Evolutionary conservation across 2,113 vertebrate species (phyloP).

Genomic region (Upupa epops): DNA sequence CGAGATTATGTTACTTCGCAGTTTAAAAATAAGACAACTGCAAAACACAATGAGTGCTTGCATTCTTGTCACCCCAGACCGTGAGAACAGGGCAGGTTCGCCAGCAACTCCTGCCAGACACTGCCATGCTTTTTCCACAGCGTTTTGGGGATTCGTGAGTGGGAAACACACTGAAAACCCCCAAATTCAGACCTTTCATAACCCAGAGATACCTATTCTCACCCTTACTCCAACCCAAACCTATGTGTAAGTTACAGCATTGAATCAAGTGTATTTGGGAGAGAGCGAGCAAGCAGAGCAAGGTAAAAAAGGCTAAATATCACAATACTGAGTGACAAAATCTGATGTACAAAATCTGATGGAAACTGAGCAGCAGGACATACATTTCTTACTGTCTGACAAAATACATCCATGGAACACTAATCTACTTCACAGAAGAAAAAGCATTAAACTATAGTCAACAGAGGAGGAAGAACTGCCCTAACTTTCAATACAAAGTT

Average conservation of each 20-base stretch:
- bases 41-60: accelerated
- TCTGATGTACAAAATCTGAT: not conserved
- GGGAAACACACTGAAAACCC: not conserved
- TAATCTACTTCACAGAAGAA: not conserved
- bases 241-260: accelerated
- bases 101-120: not conserved
- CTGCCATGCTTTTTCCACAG: not conserved
- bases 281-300: not conserved
- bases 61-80: not conserved
- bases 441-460: not conserved
- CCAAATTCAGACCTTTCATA: not conserved
- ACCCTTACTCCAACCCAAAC: not conserved
- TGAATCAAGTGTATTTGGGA: not conserved
- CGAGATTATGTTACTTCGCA: not conserved
- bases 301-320: not conserved
- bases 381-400: not conserved
- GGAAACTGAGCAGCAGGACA: not conserved
- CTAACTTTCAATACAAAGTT: not conserved
- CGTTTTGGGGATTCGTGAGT: not conserved
- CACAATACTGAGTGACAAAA: not conserved
- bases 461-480: not conserved
- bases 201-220: not conserved
- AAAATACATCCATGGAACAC: not conserved
- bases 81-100: accelerated
- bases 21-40: not conserved